Percentiles rank a stretch among this genome's conserved stretches.
Evolutionary conservation across 2,797 vertebrate genomes (phyloP).

Genomic region (Harpagifer antarcticus): DNA sequence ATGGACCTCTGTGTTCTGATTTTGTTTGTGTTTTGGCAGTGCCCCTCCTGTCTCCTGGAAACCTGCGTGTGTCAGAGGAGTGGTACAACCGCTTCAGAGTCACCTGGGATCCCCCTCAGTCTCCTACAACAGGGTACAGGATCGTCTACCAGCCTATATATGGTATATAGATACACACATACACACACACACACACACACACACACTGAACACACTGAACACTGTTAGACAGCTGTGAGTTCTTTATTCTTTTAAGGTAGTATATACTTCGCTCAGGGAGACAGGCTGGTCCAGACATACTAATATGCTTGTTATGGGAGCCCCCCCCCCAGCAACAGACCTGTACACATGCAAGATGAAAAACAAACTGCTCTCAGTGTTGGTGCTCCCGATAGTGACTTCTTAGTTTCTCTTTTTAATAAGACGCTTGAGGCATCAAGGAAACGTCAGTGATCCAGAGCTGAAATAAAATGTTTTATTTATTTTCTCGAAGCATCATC

Average conservation of each 20-base stretch:
- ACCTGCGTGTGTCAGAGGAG: conserved; percentile 93
- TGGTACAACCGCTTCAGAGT: conserved; percentile 95
- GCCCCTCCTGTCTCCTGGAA: conserved; percentile 89
- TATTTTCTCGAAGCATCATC: conserved; percentile 40
- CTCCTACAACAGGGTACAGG: conserved; percentile 90
- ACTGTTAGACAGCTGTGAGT: background rate
- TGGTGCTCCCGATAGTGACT: conserved; percentile 6
- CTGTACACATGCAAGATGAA: conserved; percentile 19
- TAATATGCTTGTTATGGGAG: conserved; percentile 30
- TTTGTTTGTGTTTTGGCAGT: conserved; percentile 77
- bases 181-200: conserved; percentile 2
- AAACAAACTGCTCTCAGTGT: conserved; percentile 19
- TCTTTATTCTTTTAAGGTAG: conserved; percentile 11
- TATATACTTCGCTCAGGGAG: conserved; percentile 11
- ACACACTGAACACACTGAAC: background rate
- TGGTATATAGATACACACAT: conserved; percentile 73
- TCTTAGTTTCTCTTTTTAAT: conserved; percentile 23
- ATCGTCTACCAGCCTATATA: conserved; percentile 92
- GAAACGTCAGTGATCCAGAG: conserved; percentile 1
- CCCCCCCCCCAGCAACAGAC: conserved; percentile 19
- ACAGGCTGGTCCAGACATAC: conserved; percentile 30
- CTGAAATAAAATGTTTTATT: conserved; percentile 51
- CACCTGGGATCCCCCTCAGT: conserved; percentile 91
- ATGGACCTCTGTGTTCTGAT: background rate
- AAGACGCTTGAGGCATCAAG: conserved; percentile 8